These are phyloP conservation scores for Pterostichus madidus DNA, from an alignment of 2,888 invertebrate genomes.

Conservation along the genomic window DNA sequence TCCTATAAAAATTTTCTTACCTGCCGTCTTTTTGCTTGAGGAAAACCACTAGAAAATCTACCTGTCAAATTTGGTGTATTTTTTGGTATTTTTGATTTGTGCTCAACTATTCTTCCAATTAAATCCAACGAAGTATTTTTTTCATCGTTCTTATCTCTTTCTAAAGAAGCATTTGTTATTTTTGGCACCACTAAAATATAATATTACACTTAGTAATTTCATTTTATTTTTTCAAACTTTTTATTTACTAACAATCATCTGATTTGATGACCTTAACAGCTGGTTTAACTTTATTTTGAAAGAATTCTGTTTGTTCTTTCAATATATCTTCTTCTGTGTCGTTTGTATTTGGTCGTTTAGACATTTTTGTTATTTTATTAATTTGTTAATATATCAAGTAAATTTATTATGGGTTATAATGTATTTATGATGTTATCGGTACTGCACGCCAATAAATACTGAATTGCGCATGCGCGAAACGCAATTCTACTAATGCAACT, in stretches of 20 bases:
- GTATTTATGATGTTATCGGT: too few species aligned
- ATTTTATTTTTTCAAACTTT: neutral
- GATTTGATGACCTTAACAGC: slow-evolving; percentile 81
- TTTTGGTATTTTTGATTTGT: slow-evolving; percentile 72
- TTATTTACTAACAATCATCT: slow-evolving; percentile 57
- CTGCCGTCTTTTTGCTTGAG: slow-evolving; percentile 77
- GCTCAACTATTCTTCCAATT: slow-evolving; percentile 82
- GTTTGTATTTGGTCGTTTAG: slow-evolving; percentile 81
- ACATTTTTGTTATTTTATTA: slow-evolving; percentile 31
- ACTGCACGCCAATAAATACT: neutral
- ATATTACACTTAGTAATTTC: neutral
- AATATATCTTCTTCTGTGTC: slow-evolving; percentile 88
- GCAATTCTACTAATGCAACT: too few species aligned
- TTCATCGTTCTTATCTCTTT: slow-evolving; percentile 63
- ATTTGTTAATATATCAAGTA: neutral
- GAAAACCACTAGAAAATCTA: slow-evolving; percentile 78
- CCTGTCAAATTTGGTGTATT: slow-evolving; percentile 30
- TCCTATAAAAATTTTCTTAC: slow-evolving; percentile 69
- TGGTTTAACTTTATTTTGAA: slow-evolving; percentile 80
- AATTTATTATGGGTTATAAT: too few species aligned
- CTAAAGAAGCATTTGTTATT: slow-evolving; percentile 55
- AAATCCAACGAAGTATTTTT: slow-evolving; percentile 50
- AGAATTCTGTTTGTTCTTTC: slow-evolving; percentile 86
- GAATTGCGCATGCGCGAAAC: too few species aligned
- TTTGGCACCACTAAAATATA: slow-evolving; percentile 13